phyloP scores from a whole-genome alignment of 2,113 vertebrate genomes.

The Oreochromis niloticus region DNA sequence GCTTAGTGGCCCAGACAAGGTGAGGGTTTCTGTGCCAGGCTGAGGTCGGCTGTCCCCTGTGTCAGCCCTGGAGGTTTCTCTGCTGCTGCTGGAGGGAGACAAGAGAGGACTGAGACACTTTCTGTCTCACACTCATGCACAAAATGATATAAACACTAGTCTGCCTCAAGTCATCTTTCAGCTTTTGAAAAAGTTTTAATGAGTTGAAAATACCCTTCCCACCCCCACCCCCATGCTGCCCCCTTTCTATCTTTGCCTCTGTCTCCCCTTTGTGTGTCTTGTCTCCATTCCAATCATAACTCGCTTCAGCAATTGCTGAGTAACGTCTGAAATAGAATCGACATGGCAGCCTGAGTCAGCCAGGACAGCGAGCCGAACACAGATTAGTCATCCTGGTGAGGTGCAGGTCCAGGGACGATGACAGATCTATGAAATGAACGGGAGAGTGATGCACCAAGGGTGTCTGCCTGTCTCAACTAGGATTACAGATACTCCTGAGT shows the following conservation, averaged over 20 bases:
- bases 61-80: constrained; percentile 26
- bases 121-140: background rate
- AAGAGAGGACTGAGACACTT: background rate
- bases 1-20: constrained; percentile 39
- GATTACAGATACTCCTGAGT: constrained; percentile 45
- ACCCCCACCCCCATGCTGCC: background rate
- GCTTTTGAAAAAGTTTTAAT: constrained; percentile 52
- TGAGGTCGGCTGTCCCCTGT: constrained; percentile 24
- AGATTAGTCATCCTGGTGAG: constrained; percentile 68
- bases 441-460: constrained; percentile 51
- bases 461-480: constrained; percentile 57
- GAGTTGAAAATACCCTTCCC: constrained; percentile 30
- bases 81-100: background rate
- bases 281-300: constrained; percentile 64
- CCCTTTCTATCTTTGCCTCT: constrained; percentile 21
- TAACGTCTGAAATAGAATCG: constrained; percentile 63
- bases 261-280: constrained; percentile 42
- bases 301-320: constrained; percentile 52
- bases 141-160: background rate
- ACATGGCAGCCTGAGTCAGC: constrained; percentile 67
- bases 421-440: constrained; percentile 51
- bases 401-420: constrained; percentile 54
- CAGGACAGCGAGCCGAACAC: constrained; percentile 60
- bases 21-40: constrained; percentile 44
- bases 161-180: background rate